Base-by-base conservation (phyloP, 2,113 vertebrate species). In the Propithecus coquereli region DNA sequence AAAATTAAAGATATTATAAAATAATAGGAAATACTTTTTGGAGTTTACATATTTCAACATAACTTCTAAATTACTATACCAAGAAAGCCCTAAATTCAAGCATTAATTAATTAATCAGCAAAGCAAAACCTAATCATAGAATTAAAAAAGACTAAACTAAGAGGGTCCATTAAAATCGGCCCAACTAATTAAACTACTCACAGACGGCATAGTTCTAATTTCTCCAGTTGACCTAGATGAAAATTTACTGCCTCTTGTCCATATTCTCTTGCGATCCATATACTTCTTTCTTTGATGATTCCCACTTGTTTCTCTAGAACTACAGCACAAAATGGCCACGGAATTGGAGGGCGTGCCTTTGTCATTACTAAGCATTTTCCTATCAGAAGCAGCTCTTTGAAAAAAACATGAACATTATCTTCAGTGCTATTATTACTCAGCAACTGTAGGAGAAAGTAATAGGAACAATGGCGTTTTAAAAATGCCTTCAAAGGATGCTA, bases 281-380 rank as follows among this genome's bases (percentile, higher is more conserved):
- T 30, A 83, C 32, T 52, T 82, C 61, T 90, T 94, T 80, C 81
- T 87, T 87, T 40, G 74, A 92, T 47, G 79, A 57, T 43, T 94
- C 70, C 87, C 96, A 97, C 87, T 97, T 96, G 94, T 95, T 96
- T 96, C 95, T 94, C 76, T 81, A 96, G 59, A 88, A 81, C 74
- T 82, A 94, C 30, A 84, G 66, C 84, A 95, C 94, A 97, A 97
- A 96, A 97, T 96, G 95, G 96, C 97, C 96, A 96, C 97, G 95
- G 86, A 92, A 76, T 9, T 65, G 66, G 82, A 96, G 90, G 95
- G 97, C 1, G 90, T 93, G 96, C 87, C 96, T 94, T 57, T 89
- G 88, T 86, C 95, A 93, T 97, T 97, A 97, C 94, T 91, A 97
- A 97, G 97, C 97, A 98, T 83, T 98, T 98, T 97, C 70, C 95